Evolutionary conservation across 2,888 invertebrate species (phyloP).

Genomic region (Hemicrepidius hirtus): DNA sequence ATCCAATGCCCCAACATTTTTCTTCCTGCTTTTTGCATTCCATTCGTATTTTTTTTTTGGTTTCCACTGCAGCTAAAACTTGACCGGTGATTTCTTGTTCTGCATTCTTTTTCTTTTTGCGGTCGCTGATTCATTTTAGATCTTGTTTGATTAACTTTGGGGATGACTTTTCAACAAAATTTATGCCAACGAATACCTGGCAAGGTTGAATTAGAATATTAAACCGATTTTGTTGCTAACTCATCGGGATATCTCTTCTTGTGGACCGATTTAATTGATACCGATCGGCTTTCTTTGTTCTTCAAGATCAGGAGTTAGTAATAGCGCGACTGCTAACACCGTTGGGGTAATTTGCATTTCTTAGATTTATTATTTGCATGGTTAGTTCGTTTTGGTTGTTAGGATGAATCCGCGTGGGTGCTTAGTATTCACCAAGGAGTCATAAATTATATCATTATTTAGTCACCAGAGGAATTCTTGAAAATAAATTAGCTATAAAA

Average conservation of each 20-base stretch:
- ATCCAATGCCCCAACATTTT: conserved; percentile 29
- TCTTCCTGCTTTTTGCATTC: conserved; percentile 40
- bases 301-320: conserved; percentile 28
- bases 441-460: conserved; percentile 29
- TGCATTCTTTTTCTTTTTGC: conserved; percentile 33
- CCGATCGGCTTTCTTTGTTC: conserved; percentile 46
- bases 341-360: conserved; percentile 33
- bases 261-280: conserved; percentile 44
- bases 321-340: conserved; percentile 12
- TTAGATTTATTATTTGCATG: conserved; percentile 36
- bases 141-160: conserved; percentile 27
- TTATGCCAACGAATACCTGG: conserved; percentile 23
- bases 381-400: not conserved
- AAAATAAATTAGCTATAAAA: not conserved
- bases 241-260: conserved; percentile 35
- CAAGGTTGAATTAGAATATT: conserved; percentile 37
- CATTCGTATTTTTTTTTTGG: conserved; percentile 30
- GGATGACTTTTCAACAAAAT: conserved; percentile 41
- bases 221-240: conserved; percentile 27
- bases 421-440: conserved; percentile 9
- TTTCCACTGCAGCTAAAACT: conserved; percentile 29
- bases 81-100: conserved; percentile 27
- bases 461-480: conserved; percentile 29
- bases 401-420: conserved; percentile 34
- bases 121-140: conserved; percentile 50